Conservation (phyloP, 2,797 vertebrate genomes). For the Bovichtus diacanthus region DNA sequence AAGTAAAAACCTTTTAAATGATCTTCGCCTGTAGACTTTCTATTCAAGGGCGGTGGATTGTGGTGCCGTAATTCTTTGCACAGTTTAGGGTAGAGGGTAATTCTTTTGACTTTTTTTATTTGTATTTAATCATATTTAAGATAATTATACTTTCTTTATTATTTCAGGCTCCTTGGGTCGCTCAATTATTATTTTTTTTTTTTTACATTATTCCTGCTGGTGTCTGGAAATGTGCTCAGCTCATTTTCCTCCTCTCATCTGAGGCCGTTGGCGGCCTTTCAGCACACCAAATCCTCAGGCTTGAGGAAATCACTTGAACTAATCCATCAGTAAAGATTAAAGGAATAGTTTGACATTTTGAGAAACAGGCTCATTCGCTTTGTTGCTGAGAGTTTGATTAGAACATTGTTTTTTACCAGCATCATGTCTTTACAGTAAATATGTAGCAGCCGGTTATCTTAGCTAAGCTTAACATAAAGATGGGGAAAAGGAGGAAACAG, state of each 20-base stretch:
- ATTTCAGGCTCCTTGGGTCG: background rate
- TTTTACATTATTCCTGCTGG: background rate
- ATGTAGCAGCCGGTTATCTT: background rate
- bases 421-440: background rate
- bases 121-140: background rate
- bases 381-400: background rate
- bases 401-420: background rate
- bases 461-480: slow-evolving; percentile 4
- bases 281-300: background rate
- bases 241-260: background rate
- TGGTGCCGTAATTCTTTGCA: background rate
- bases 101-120: background rate
- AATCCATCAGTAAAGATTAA: background rate
- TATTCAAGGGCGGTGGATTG: background rate
- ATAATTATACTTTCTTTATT: slow-evolving; percentile 4
- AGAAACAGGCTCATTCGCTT: background rate
- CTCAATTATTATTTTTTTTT: no score
- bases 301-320: background rate
- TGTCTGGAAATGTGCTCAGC: background rate
- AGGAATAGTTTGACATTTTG: background rate
- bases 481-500: background rate
- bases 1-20: background rate
- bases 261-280: slow-evolving; percentile 1
- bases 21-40: background rate
- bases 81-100: background rate